Percentiles rank a stretch among this genome's conserved stretches.
Evolutionary conservation across 2,797 vertebrate species (phyloP).

Genomic region (Sebastolobus altivelis): DNA sequence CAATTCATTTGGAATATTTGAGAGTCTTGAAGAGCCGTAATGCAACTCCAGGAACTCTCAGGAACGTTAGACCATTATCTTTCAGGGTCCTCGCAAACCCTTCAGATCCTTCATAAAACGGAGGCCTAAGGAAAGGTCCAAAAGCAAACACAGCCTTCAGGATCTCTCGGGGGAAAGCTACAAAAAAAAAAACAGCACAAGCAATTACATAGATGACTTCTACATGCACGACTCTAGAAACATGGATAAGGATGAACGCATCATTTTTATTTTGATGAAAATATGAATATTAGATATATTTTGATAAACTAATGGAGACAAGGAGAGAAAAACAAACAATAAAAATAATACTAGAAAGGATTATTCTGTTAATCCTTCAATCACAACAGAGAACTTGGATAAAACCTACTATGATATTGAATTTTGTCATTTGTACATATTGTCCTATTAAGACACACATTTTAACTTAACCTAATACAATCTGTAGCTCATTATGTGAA

Average conservation of each 20-base stretch:
- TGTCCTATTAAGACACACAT: background rate
- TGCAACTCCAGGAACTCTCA: background rate
- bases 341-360: constrained; percentile 1
- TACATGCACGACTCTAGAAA: background rate
- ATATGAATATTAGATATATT: constrained; percentile 16
- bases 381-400: constrained; percentile 7
- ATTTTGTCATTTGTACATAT: constrained; percentile 9
- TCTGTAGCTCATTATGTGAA: background rate
- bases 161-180: background rate
- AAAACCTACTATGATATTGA: background rate
- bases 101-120: no score
- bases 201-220: background rate
- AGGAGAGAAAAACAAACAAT: background rate
- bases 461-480: background rate
- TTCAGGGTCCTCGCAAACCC: background rate
- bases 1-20: background rate
- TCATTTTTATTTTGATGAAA: background rate
- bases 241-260: background rate
- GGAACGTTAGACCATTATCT: background rate
- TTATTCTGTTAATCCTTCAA: constrained; percentile 32
- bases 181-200: background rate
- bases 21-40: background rate
- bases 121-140: no score
- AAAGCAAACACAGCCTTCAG: background rate
- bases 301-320: background rate